Percentiles rank a stretch among this genome's conserved stretches.
phyloP scores from a whole-genome alignment of 2,797 vertebrate genomes.

The Amblyraja radiata region DNA sequence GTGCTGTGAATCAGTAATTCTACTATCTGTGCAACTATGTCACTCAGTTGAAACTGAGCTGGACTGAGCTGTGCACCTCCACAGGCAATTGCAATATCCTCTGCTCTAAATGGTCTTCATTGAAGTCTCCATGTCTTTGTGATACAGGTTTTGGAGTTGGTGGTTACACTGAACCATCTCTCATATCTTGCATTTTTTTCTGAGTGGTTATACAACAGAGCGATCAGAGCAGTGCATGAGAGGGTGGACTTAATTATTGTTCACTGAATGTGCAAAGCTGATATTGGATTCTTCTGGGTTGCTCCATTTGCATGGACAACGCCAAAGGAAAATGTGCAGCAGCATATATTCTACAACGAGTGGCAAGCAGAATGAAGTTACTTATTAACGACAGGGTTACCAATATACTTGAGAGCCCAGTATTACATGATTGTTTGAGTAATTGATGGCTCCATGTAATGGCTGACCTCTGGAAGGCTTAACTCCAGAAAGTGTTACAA shows the following conservation, averaged over 20 bases:
- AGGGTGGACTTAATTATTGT: background rate
- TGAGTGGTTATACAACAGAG: background rate
- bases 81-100: background rate
- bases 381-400: background rate
- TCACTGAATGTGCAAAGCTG: background rate
- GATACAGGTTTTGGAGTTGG: background rate
- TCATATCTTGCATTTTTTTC: background rate
- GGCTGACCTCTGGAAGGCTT: background rate
- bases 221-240: background rate
- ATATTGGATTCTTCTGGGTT: background rate
- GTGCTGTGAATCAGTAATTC: too few relatives aligned
- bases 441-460: background rate
- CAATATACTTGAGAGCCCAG: background rate
- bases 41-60: too few relatives aligned
- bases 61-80: background rate
- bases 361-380: background rate
- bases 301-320: background rate
- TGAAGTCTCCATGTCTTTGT: background rate
- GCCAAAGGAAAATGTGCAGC: background rate
- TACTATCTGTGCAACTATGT: too few relatives aligned
- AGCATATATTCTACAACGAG: background rate
- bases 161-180: background rate
- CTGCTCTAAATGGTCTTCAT: background rate
- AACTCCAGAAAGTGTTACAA: background rate
- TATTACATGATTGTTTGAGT: background rate